Evolutionary conservation across 2,797 vertebrate genomes (phyloP), one percentile per base, ranked within the genome.

Genomic region (Cichlasoma orientale): DNA sequence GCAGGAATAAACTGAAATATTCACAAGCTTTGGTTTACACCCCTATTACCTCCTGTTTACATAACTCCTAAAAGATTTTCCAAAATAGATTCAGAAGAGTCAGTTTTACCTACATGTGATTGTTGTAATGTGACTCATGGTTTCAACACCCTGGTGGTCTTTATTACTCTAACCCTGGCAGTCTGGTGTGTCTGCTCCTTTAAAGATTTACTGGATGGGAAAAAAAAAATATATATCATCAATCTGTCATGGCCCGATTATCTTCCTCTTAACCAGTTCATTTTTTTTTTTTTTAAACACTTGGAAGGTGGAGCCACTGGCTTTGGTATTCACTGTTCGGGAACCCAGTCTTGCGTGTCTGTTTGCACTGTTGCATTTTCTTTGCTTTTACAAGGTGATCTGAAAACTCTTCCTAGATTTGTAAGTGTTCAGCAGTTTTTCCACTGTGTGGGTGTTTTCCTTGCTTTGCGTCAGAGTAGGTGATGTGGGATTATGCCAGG

Each of bases 401-500:
- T 80, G 27, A 85, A 75, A 69, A 79, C 59, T 78, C 74, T 81
- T 82, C 72, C 68, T 75, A 77, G 84, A 80, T 86, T 86, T 82
- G 79, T 84, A 69, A 25, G 41, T 68, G 73, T 88, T 90, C 74
- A 76, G 77, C 79, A 82, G 61, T 75, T 88, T 89, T 81, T 80
- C 41, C 66, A 52, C 16, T 74, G 83, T 83, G 85, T 88, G 86
- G 82, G 84, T 91, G 88, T 87, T 29, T 79, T 82, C 84, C 90
- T 80, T 68, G 85, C 80, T 87, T 78, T 90, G 85, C 87, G 79
- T 92, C 90, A 85, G 88, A 82, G 83, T 91, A 89, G 87, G 78
- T 91, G 89, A 93, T 91, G 80, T 89, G 89, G 89, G 90, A 90
- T 90, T 88, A 85, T 91, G 92, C 90, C 88, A 93, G 94, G 95